These are phyloP conservation scores for Centropristis striata DNA, from an alignment of 2,113 vertebrate species.

Conservation along the genomic window DNA sequence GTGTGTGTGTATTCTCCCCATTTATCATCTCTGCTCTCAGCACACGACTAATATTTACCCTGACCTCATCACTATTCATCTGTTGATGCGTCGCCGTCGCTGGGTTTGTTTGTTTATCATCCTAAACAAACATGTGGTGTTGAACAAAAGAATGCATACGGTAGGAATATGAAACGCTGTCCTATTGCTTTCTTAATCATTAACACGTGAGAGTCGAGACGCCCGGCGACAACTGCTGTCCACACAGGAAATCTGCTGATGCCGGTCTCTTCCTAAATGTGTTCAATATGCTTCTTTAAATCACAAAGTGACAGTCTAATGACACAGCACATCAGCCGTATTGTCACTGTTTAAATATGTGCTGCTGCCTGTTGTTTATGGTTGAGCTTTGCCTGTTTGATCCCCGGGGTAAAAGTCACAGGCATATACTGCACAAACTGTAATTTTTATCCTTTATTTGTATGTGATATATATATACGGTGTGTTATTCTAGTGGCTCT, in stretches of 20 bases:
- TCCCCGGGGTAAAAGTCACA: slow-evolving; percentile 14
- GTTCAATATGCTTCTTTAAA: slow-evolving; percentile 71
- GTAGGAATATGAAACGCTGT: slow-evolving; percentile 55
- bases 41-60: slow-evolving; percentile 73
- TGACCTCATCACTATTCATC: slow-evolving; percentile 79
- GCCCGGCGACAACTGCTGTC: slow-evolving; percentile 35
- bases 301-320: slow-evolving; percentile 64
- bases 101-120: slow-evolving; percentile 66
- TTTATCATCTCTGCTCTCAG: slow-evolving; percentile 57
- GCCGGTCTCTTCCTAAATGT: slow-evolving; percentile 61
- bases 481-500: not conserved
- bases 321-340: slow-evolving; percentile 52
- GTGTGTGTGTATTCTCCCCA: slow-evolving; percentile 38
- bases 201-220: slow-evolving; percentile 53
- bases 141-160: slow-evolving; percentile 67
- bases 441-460: too few species aligned
- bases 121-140: slow-evolving; percentile 69
- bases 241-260: slow-evolving; percentile 74
- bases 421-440: too few species aligned
- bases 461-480: not conserved
- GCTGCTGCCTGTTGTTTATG: slow-evolving; percentile 53
- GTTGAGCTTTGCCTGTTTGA: slow-evolving; percentile 24
- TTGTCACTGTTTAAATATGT: slow-evolving; percentile 60
- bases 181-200: slow-evolving; percentile 57
- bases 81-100: slow-evolving; percentile 55